Evolutionary conservation across 2,797 vertebrate species (phyloP).

Genomic region (Potorous gilbertii): DNA sequence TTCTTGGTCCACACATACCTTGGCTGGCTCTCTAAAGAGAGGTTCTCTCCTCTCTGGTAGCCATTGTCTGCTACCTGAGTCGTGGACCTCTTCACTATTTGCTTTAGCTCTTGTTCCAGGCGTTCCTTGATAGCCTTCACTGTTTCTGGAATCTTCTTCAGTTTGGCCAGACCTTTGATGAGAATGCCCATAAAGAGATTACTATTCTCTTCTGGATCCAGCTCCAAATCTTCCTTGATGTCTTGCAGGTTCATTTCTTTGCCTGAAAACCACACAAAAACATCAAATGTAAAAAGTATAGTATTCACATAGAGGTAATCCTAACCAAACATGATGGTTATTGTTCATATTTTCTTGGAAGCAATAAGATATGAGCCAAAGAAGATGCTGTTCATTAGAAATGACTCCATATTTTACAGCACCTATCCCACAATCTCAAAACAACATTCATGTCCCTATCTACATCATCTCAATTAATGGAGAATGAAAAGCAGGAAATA

Average conservation of each 20-base stretch:
- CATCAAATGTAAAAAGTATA: not conserved
- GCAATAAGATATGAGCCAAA: not conserved
- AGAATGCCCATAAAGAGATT: constrained; percentile 96
- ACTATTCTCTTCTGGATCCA: constrained; percentile 97
- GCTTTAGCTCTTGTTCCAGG: constrained; percentile 96
- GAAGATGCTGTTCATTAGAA: not conserved
- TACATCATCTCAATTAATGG: constrained; percentile 30
- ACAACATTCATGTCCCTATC: constrained; percentile 1
- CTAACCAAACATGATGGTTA: accelerated
- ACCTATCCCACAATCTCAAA: constrained; percentile 21
- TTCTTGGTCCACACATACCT: constrained; percentile 83
- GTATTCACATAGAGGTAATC: not conserved
- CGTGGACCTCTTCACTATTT: constrained; percentile 97
- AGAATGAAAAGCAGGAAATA: not conserved
- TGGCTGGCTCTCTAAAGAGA: constrained; percentile 94
- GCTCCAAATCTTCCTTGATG: constrained; percentile 89
- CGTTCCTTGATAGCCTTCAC: constrained; percentile 97
- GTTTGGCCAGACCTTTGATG: constrained; percentile 95
- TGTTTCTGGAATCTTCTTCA: constrained; percentile 96
- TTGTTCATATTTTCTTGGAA: constrained; percentile 15
- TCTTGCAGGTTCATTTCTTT: constrained; percentile 90
- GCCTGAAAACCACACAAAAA: constrained; percentile 80
- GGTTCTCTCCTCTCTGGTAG: constrained; percentile 94
- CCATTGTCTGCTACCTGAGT: constrained; percentile 96
- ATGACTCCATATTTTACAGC: not conserved